Evolutionary conservation across 2,888 invertebrate species (phyloP).

Genomic region (Schizotus pectinicornis): DNA sequence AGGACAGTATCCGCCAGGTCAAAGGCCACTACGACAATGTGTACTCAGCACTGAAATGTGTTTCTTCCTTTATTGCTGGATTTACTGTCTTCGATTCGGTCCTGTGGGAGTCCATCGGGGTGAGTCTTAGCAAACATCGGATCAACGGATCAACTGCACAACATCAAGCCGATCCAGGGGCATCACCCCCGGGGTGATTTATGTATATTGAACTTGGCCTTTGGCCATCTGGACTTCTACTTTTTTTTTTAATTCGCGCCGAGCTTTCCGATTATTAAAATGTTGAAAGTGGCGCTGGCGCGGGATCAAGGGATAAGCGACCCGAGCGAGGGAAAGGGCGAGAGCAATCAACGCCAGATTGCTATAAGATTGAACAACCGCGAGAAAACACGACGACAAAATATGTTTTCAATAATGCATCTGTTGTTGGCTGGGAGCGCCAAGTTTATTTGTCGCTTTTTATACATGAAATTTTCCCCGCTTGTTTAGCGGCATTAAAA

Average conservation of each 20-base stretch:
- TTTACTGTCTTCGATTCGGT: conserved; percentile 34
- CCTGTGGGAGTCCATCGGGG: conserved; percentile 15
- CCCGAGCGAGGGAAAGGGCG: conserved; percentile 31
- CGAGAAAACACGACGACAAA: conserved; percentile 50
- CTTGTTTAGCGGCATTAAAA: conserved; percentile 32
- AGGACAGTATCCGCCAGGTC: conserved; percentile 23
- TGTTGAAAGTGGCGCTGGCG: conserved; percentile 12
- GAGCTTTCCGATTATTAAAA: conserved; percentile 6
- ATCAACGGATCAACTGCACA: conserved; percentile 27
- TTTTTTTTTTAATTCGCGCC: too few relatives aligned
- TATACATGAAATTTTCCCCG: conserved; percentile 35
- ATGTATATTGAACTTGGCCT: conserved; percentile 15
- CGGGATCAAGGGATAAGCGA: conserved; percentile 19
- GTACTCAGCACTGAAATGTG: conserved; percentile 43
- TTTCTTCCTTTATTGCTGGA: conserved; percentile 45
- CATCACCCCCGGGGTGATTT: conserved; percentile 14
- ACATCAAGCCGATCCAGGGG: conserved; percentile 11
- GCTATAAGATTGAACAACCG: conserved; percentile 51
- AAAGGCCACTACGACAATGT: conserved; percentile 32
- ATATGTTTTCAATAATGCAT: conserved; percentile 55
- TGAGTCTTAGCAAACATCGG: conserved; percentile 18
- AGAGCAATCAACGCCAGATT: conserved; percentile 52
- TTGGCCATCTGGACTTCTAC: neutral
- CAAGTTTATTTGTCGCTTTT: conserved; percentile 49
- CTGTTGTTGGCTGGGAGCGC: conserved; percentile 42